Evolutionary conservation across 2,797 vertebrate genomes (phyloP).

Genomic region (Xenops minutus): DNA sequence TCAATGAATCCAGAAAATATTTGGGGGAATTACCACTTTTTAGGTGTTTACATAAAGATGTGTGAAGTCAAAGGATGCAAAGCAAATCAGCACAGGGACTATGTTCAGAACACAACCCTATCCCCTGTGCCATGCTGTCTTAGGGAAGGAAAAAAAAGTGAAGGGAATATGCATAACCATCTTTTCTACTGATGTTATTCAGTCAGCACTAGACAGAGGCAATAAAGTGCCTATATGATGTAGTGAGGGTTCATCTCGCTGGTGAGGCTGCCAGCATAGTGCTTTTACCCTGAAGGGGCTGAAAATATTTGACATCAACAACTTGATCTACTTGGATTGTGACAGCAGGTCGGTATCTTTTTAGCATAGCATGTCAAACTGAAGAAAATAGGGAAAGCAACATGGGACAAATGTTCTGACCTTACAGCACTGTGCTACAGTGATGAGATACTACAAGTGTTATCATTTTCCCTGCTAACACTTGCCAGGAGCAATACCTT

Average conservation of each 20-base stretch:
- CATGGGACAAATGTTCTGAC: constrained; percentile 45
- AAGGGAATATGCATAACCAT: neutral
- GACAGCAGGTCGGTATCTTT: constrained; percentile 39
- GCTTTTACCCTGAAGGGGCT: constrained; percentile 12
- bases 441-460: neutral
- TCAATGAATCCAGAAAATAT: neutral
- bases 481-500: constrained; percentile 29
- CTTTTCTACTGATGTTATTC: neutral
- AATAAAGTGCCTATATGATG: neutral
- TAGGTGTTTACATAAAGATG: neutral
- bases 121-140: neutral
- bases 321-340: constrained; percentile 11
- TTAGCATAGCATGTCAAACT: constrained; percentile 16
- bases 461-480: neutral
- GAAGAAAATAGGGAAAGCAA: constrained; percentile 32
- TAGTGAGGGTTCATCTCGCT: neutral
- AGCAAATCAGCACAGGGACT: neutral
- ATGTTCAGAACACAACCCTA: neutral
- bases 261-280: neutral
- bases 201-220: neutral
- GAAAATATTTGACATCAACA: constrained; percentile 23
- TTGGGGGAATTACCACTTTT: neutral
- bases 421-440: neutral
- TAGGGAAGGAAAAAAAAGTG: neutral
- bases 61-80: neutral